phyloP scores from a whole-genome alignment of 1,140 invertebrate genomes.

The Tribolium madens region DNA sequence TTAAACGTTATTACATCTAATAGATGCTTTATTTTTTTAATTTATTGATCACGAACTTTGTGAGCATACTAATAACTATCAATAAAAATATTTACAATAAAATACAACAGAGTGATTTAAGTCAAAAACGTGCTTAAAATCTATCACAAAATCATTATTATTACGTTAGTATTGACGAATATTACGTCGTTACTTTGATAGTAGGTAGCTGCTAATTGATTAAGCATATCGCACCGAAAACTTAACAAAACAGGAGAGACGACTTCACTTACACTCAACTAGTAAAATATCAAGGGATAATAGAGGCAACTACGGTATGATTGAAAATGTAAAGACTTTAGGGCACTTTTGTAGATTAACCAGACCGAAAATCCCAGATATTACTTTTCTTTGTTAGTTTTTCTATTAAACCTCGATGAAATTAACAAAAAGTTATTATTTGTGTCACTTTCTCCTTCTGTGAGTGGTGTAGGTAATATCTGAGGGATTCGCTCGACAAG shows the following conservation, averaged over 20 bases:
- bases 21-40: slow-evolving; percentile 41
- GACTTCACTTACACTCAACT: slow-evolving; percentile 25
- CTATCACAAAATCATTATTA: slow-evolving; percentile 48
- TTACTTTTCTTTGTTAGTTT: too few species aligned
- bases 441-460: too few species aligned
- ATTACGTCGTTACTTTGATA: slow-evolving; percentile 7
- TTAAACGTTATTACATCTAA: slow-evolving; percentile 32
- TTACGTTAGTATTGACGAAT: background rate
- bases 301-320: slow-evolving; percentile 46
- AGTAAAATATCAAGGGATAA: slow-evolving; percentile 38
- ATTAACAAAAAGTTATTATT: too few species aligned
- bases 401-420: too few species aligned
- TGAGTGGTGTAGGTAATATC: background rate
- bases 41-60: slow-evolving; percentile 53
- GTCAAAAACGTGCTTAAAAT: slow-evolving; percentile 48
- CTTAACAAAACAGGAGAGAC: slow-evolving; percentile 33
- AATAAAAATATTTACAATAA: slow-evolving; percentile 49
- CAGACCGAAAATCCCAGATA: background rate
- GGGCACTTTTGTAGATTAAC: slow-evolving; percentile 40
- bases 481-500: background rate
- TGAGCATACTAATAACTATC: slow-evolving; percentile 49
- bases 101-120: slow-evolving; percentile 45
- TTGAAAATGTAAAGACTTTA: slow-evolving; percentile 33
- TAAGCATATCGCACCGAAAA: slow-evolving; percentile 30
- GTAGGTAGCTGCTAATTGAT: slow-evolving; percentile 1